Conservation (phyloP, 2,888 invertebrate species). For the Oasisia sp. region DNA sequence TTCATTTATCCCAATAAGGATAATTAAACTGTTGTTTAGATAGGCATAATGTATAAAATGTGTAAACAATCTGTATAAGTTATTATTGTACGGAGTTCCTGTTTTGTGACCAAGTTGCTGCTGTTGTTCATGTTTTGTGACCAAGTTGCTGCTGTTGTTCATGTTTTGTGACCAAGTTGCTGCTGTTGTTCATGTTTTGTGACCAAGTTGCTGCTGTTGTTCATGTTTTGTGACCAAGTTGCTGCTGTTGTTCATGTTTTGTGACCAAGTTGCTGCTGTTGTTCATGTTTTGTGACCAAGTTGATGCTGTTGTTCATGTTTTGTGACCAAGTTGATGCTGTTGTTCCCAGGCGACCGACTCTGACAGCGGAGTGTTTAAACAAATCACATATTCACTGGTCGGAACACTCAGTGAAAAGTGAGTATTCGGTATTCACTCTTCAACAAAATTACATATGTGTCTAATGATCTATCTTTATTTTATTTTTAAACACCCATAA, state of each 20-base stretch:
- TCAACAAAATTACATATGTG: background rate
- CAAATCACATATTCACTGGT: slow-evolving; percentile 8
- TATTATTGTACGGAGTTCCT: background rate
- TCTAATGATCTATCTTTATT: background rate
- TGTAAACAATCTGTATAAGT: too few species aligned
- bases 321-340: background rate
- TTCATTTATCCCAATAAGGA: too few species aligned
- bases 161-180: background rate
- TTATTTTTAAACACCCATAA: background rate
- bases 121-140: background rate
- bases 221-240: too few species aligned
- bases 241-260: too few species aligned
- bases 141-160: too few species aligned
- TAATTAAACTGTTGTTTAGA: too few species aligned
- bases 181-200: background rate
- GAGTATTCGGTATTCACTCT: background rate
- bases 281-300: too few species aligned
- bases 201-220: too few species aligned
- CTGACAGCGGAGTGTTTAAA: slow-evolving; percentile 22
- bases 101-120: too few species aligned
- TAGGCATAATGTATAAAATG: too few species aligned
- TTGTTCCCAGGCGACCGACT: slow-evolving; percentile 18
- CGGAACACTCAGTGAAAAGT: background rate
- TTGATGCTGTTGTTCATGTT: background rate
- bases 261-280: too few species aligned